Evolutionary conservation across 1,140 invertebrate species (phyloP).

Genomic region (Diprion similis): DNA sequence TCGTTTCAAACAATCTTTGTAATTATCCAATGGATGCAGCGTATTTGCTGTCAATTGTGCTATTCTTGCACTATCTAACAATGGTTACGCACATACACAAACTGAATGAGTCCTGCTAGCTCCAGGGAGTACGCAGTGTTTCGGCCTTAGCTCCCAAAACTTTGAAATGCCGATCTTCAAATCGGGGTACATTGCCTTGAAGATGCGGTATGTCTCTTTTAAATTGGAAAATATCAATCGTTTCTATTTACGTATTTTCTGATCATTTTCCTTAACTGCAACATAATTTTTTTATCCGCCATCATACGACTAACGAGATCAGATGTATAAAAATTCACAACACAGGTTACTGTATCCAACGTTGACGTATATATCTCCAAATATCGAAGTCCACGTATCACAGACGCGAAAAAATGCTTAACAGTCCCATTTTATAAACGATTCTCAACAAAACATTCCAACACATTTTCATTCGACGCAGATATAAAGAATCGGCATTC

Average conservation of each 20-base stretch:
- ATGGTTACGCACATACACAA: background rate
- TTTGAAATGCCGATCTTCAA: background rate
- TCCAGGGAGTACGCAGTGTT: conserved; percentile 7
- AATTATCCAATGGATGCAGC: background rate
- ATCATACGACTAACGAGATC: background rate
- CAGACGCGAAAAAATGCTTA: too few relatives aligned
- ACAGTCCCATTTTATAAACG: too few relatives aligned
- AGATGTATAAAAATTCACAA: background rate
- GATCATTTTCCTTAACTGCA: background rate
- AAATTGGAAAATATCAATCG: background rate
- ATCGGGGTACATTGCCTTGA: background rate
- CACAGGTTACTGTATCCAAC: background rate
- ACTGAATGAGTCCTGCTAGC: background rate
- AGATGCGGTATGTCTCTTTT: background rate
- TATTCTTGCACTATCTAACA: background rate
- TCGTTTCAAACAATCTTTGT: background rate
- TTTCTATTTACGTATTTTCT: background rate
- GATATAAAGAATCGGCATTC: too few relatives aligned
- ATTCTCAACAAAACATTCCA: too few relatives aligned
- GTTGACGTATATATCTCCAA: too few relatives aligned
- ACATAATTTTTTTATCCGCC: background rate
- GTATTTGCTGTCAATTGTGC: background rate
- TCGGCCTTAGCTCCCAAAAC: background rate
- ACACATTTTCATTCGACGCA: too few relatives aligned
- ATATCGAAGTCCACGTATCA: too few relatives aligned